Percentiles rank a stretch among this genome's conserved stretches.
Evolutionary conservation across 2,888 invertebrate genomes (phyloP).

Genomic region (Lacanobia wlatinum): DNA sequence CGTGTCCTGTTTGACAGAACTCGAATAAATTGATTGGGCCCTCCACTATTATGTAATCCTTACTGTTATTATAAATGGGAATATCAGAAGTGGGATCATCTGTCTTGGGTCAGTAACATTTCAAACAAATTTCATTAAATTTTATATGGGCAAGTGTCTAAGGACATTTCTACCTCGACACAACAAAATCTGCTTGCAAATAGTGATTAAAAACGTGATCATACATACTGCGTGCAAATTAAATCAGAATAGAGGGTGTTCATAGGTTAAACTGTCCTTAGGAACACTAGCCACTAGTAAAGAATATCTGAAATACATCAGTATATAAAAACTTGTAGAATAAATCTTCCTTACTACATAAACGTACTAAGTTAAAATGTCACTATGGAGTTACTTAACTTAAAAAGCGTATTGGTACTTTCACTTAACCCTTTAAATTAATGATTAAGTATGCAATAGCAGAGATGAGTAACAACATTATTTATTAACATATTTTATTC

Average conservation of each 20-base stretch:
- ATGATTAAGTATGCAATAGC: background rate
- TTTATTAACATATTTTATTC: constrained; percentile 12
- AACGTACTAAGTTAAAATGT: too few relatives aligned
- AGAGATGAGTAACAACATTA: background rate
- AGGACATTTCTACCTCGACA: too few relatives aligned
- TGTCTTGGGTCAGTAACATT: background rate
- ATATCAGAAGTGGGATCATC: background rate
- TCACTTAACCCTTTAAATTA: background rate
- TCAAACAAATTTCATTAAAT: background rate
- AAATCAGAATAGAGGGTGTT: too few relatives aligned
- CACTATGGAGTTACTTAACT: background rate
- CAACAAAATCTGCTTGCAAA: too few relatives aligned
- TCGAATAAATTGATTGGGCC: constrained; percentile 61
- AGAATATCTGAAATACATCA: too few relatives aligned
- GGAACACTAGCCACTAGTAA: too few relatives aligned
- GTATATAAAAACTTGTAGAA: too few relatives aligned
- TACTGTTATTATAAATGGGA: background rate
- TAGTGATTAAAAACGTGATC: too few relatives aligned
- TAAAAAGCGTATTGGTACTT: background rate
- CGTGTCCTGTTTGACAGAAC: constrained; percentile 53
- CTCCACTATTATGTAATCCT: constrained; percentile 33
- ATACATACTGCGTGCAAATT: too few relatives aligned
- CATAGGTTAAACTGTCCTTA: too few relatives aligned
- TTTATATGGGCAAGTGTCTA: too few relatives aligned
- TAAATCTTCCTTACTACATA: too few relatives aligned